Evolutionary conservation across 2,113 vertebrate genomes (phyloP), one percentile per base, ranked within the genome.

Genomic region (Toxotes chatareus): DNA sequence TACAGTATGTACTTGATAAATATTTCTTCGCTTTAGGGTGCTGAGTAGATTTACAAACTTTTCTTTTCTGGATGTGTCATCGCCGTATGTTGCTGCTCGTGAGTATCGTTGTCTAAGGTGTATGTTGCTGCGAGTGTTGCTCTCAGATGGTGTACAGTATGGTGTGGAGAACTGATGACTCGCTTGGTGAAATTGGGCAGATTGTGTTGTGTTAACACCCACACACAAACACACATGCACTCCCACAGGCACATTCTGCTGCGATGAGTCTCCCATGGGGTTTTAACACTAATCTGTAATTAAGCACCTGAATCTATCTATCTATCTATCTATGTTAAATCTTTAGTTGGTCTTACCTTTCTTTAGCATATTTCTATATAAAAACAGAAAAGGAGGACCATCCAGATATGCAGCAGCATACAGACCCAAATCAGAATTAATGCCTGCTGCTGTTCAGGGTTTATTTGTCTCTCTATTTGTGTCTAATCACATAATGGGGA

Each of bases 91-190:
- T 76, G 32, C 46, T 42, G 7, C 55, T 75, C 14, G 3, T 38
- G 27, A 31, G 27, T 17, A 4, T 3, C 19, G 44, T 46, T 40
- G 7, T 38, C 3, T 19, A 55, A 60, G 68, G 40, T 60, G 47
- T 49, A 56, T 63, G 55, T 53, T 21, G 7, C 5, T 49, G 7
- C 34, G 23, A 49, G 32, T 31, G 66, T 57, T 59, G 47, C 27
- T 73, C 73, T 91, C 89, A 78, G 86, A 86, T 85, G 83, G 77
- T 9, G 53, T 66, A 67, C 81, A 82, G 79, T 86, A 90, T 86
- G 87, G 80, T 84, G 82, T 61, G 67, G 78, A 82, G 82, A 66
- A 75, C 76, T 67, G 82, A 68, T 89, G 84, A 82, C 73, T 83
- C 10, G 59, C 70, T 63, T 69, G 19, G 72, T 83, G 66, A 79